Evolutionary conservation across 2,797 vertebrate species (phyloP).

Genomic region (Tragelaphus oryx): DNA sequence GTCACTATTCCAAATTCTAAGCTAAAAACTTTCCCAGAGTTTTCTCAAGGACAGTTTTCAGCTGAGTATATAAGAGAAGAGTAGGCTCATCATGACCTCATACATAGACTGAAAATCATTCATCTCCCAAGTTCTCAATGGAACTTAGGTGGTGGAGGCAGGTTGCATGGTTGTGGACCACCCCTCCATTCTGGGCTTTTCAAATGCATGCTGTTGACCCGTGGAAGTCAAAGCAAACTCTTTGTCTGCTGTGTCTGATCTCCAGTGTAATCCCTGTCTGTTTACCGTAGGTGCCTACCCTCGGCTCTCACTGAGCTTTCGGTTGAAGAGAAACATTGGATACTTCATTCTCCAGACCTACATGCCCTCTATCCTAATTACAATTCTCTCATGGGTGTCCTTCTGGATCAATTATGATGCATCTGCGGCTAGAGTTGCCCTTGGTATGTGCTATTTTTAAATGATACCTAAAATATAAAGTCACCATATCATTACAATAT

Average conservation of each 20-base stretch:
- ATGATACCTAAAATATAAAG: conserved; percentile 49
- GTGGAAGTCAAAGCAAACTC: not conserved
- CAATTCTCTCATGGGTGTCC: conserved; percentile 98
- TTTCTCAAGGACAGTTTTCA: not conserved
- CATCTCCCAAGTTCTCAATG: not conserved
- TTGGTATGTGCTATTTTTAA: conserved; percentile 87
- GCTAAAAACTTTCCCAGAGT: not conserved
- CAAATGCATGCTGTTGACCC: not conserved
- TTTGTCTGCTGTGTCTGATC: not conserved
- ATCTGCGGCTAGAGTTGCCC: conserved; percentile 97
- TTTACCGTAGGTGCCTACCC: conserved; percentile 93
- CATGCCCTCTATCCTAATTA: conserved; percentile 99
- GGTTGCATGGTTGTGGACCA: rapidly evolving
- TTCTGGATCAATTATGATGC: conserved; percentile 99
- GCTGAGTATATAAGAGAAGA: not conserved
- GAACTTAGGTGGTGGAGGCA: not conserved
- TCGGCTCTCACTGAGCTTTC: conserved; percentile 97
- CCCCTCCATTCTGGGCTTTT: not conserved
- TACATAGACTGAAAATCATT: not conserved
- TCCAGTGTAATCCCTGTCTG: not conserved
- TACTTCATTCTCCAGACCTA: conserved; percentile 99
- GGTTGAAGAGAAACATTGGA: conserved; percentile 97
- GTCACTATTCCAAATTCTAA: not conserved
- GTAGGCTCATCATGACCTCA: not conserved
- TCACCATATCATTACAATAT: conserved; percentile 42